Evolutionary conservation across 2,797 vertebrate species (phyloP), one percentile per base, ranked within the genome.

Genomic region (Hyperoplus immaculatus): DNA sequence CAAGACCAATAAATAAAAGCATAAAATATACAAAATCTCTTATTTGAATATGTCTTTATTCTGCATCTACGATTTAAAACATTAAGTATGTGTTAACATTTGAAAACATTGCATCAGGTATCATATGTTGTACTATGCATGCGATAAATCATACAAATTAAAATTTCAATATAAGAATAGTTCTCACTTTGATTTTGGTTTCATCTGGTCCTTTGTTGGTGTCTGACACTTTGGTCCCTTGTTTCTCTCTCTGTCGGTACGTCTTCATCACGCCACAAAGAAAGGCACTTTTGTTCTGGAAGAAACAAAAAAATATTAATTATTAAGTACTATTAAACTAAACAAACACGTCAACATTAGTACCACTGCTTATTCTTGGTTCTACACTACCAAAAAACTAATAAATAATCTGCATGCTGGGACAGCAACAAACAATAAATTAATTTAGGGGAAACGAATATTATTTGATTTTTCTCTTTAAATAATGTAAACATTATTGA

Each of bases 181-280:
- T 80, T 71, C 89, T 89, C 64, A 94, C 94, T 97, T 99, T 99
- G 87, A 99, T 99, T 96, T 99, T 99, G 88, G 97, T 95, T 93
- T 99, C 98, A 96, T 99, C 98, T 96, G 98, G 98, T 97, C 98
- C 98, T 98, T 99, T 99, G 93, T 94, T 98, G 93, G 98, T 96
- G 89, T 99, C 98, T 79, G 98, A 96, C 94, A 99, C 98, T 97
- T 99, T 99, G 97, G 97, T 98, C 96, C 98, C 98, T 93, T 99
- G 98, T 95, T 99, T 99, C 95, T 99, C 98, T 95, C 98, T 96
- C 94, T 99, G 98, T 93, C 98, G 97, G 79, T 99, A 99, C 47
- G 98, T 99, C 96, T 99, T 99, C 98, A 99, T 99, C 94, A 99
- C 98, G 93, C 98, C 98, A 96, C 98, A 99, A 95, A 99, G 97